These are phyloP conservation scores for Drosophila neocordata DNA, from an alignment of 1,140 invertebrate genomes.

Conservation along the genomic window DNA sequence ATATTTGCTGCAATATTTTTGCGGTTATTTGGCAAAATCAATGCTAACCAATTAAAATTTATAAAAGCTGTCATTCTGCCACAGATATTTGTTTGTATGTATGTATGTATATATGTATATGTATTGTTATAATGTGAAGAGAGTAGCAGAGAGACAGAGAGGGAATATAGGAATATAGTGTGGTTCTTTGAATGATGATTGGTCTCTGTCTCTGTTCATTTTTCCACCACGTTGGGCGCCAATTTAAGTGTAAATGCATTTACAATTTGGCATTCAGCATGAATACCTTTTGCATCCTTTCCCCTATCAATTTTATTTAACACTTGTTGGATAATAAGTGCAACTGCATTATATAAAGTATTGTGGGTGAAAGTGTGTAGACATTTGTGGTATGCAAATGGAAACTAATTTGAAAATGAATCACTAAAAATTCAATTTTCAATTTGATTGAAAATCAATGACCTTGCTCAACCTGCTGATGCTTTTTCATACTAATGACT, in stretches of 20 bases:
- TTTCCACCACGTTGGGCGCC: conserved; percentile 17
- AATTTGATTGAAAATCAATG: conserved; percentile 2
- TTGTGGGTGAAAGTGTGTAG: too few species aligned
- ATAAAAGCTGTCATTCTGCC: background rate
- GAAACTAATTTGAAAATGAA: conserved; percentile 19
- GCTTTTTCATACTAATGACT: conserved; percentile 41
- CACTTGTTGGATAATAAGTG: background rate
- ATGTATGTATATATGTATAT: background rate
- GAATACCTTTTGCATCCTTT: background rate
- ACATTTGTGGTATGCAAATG: too few species aligned
- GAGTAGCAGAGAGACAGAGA: too few species aligned
- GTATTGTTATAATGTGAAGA: background rate
- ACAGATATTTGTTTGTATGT: too few species aligned
- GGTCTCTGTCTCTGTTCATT: background rate
- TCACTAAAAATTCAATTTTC: background rate
- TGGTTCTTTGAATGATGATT: background rate
- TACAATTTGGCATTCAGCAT: conserved; percentile 5
- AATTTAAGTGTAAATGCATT: conserved; percentile 23
- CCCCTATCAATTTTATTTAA: too few species aligned
- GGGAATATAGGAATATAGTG: too few species aligned
- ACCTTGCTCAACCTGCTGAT: background rate
- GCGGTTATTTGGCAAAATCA: background rate
- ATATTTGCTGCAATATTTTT: conserved; percentile 1
- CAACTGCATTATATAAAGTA: conserved; percentile 2
- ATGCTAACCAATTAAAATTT: background rate